phyloP scores from a whole-genome alignment of 2,888 invertebrate species.

The Lochmaea crataegi region DNA sequence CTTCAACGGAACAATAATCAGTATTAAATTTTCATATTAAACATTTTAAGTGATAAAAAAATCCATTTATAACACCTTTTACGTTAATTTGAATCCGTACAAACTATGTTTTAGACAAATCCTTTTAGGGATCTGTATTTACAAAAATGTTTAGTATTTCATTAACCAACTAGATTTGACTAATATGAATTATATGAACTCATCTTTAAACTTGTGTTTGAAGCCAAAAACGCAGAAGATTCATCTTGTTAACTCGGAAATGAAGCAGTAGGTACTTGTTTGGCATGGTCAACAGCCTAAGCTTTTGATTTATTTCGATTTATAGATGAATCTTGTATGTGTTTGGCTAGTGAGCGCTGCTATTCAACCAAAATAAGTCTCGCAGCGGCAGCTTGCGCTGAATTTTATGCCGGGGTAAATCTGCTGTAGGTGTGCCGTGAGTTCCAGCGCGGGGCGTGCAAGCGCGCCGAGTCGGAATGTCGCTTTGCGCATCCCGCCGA shows the following conservation, averaged over 20 bases:
- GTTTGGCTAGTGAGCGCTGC: not conserved
- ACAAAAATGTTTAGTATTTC: not conserved
- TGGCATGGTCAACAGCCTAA: not conserved
- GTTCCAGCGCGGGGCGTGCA: conserved; percentile 98
- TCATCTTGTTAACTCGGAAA: not conserved
- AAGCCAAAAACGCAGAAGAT: not conserved
- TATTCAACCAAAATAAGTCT: conserved; percentile 36
- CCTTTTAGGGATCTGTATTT: not conserved
- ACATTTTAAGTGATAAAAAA: too few relatives aligned
- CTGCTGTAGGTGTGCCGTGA: conserved; percentile 95
- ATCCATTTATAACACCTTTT: too few relatives aligned
- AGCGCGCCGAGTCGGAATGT: conserved; percentile 97
- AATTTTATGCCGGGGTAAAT: conserved; percentile 58
- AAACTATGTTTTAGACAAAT: not conserved
- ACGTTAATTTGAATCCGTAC: too few relatives aligned
- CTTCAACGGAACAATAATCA: too few relatives aligned
- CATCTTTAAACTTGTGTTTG: not conserved
- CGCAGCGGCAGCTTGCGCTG: conserved; percentile 62
- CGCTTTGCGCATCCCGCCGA: conserved; percentile 99
- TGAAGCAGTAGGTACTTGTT: not conserved
- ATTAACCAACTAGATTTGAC: not conserved
- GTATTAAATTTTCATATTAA: too few relatives aligned
- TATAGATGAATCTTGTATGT: conserved; percentile 5
- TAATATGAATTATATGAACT: conserved; percentile 1
- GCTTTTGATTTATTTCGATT: not conserved